These are phyloP conservation scores for Chymomyza procnemis DNA, from an alignment of 2,888 invertebrate species.

Conservation along the genomic window DNA sequence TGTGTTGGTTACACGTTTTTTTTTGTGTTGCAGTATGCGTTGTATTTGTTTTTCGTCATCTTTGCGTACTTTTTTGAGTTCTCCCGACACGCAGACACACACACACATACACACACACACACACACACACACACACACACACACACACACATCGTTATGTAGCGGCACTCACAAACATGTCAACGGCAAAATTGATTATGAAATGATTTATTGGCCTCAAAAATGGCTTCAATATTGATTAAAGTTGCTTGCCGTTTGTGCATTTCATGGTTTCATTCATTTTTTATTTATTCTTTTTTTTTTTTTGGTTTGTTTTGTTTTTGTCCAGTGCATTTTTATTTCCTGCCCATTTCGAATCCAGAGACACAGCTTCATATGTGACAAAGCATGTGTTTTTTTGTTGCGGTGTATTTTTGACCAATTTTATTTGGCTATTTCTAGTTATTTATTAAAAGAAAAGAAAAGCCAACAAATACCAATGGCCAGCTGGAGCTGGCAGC, in stretches of 20 bases:
- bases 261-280: constrained; percentile 8
- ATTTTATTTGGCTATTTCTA: constrained; percentile 49
- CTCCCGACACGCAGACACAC: constrained; percentile 5
- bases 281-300: constrained; percentile 18
- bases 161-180: constrained; percentile 44
- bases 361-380: neutral
- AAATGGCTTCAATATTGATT: constrained; percentile 73
- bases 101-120: constrained; percentile 19
- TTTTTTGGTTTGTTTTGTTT: constrained; percentile 13
- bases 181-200: constrained; percentile 74
- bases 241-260: constrained; percentile 49
- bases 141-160: neutral
- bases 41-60: constrained; percentile 39
- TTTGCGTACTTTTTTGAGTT: constrained; percentile 30
- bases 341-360: neutral
- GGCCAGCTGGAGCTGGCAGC: constrained; percentile 2
- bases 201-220: constrained; percentile 75
- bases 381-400: constrained; percentile 9
- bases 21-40: constrained; percentile 25
- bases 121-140: constrained; percentile 20
- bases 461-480: constrained; percentile 19
- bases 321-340: neutral
- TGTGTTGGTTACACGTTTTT: neutral
- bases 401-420: constrained; percentile 4
- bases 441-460: constrained; percentile 45